Base-by-base conservation (phyloP, 2,113 vertebrate genomes). In the Ochotona curzoniae region DNA sequence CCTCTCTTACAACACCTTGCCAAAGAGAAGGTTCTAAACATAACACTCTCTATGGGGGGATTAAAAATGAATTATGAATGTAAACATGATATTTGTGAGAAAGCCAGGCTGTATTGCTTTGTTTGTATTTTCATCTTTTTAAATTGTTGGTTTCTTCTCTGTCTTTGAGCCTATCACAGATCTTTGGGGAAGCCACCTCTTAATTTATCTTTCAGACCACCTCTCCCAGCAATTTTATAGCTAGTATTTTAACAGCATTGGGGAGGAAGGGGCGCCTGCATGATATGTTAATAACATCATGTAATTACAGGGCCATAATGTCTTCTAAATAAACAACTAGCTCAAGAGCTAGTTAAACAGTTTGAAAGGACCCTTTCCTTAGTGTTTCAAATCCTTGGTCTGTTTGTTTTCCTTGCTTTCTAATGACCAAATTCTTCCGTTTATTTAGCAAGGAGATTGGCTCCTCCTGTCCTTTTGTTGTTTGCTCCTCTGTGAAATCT, bases 21-120 rank as follows among this genome's bases (percentile, higher is more conserved):
- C n/a, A 57, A 71, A 93, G 80, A 95, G n/a, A 89, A 74, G 92
- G n/a, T 49, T 75, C 61, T 84, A 63, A 93, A 67, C 35, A 60
- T 80, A 83, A 86, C 81, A 23, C 18, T 47, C 11, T 47, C 38
- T 30, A 81, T 7, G 0, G 23, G 35, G n/a, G 47, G 93, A 63
- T 92, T 93, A 35, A 78, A 90, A 73, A 47, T 38, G 5, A 89
- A 91, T 67, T 78, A 83, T 49, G 73, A 89, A 89, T 95, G 32
- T 74, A 88, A 95, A 93, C 79, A 57, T 21, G 20, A 76, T 44
- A 64, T 3, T 3, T 35, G 8, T 83, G 54, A 86, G 88, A 93
- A 94, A 91, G 87, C 83, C 21, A 71, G 78, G 32, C 47, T n/a
- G 20, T 30, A 26, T 30, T 28, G 75, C 54, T 85, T 75, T n/a